These are phyloP conservation scores for Drosophila villosipedis DNA, from an alignment of 2,888 invertebrate species.

Conservation along the genomic window DNA sequence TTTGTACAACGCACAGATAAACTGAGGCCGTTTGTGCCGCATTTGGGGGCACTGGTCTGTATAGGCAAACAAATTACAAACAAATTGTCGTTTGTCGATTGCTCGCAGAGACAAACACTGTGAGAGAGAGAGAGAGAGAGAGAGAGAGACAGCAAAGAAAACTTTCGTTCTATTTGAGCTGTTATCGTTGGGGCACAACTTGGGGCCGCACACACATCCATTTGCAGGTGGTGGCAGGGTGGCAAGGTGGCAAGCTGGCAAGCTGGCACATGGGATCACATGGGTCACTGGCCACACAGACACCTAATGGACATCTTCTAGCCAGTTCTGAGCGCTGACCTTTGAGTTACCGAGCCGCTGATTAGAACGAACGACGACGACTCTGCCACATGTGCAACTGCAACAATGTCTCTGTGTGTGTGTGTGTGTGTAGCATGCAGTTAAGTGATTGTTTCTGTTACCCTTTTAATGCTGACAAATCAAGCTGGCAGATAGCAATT, in stretches of 20 bases:
- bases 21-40: slow-evolving; percentile 5
- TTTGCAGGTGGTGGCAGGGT: slow-evolving; percentile 40
- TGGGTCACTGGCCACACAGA: slow-evolving; percentile 44
- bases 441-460: neutral
- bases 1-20: slow-evolving; percentile 51
- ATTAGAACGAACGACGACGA: slow-evolving; percentile 43
- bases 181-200: slow-evolving; percentile 21
- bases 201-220: slow-evolving; percentile 36
- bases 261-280: neutral
- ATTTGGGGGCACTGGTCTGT: slow-evolving; percentile 25
- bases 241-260: neutral
- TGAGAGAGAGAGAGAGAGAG: neutral
- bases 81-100: slow-evolving; percentile 72
- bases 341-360: slow-evolving; percentile 38
- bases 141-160: slow-evolving; percentile 6
- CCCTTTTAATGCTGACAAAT: neutral
- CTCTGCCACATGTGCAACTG: neutral
- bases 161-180: slow-evolving; percentile 26
- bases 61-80: slow-evolving; percentile 76
- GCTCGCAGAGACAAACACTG: slow-evolving; percentile 8
- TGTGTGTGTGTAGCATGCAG: neutral
- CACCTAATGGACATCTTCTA: neutral
- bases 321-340: neutral
- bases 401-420: neutral
- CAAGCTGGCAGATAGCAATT: neutral